phyloP scores from a whole-genome alignment of 2,113 vertebrate species.

The Gadus chalcogrammus region DNA sequence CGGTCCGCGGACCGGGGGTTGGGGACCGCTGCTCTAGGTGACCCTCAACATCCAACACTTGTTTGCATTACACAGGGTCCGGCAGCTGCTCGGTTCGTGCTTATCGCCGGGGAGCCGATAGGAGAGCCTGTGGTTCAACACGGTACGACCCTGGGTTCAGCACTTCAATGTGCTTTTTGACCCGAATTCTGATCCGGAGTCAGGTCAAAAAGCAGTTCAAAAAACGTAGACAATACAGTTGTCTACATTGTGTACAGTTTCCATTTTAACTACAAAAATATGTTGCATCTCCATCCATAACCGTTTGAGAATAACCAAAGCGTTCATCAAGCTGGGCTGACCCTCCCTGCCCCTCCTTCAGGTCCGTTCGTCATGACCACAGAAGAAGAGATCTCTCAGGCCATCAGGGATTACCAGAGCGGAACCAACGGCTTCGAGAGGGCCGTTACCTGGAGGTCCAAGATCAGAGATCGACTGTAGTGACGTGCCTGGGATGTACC shows the following conservation, averaged over 20 bases:
- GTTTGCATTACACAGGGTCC: constrained; percentile 53
- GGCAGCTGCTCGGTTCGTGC: constrained; percentile 70
- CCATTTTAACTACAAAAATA: too few relatives aligned
- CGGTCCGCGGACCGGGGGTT: too few relatives aligned
- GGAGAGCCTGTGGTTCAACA: constrained; percentile 70
- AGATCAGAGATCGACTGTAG: constrained; percentile 47
- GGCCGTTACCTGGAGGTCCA: constrained; percentile 74
- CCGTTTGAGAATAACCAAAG: neutral
- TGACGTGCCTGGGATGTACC: too few relatives aligned
- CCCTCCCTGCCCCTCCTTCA: constrained; percentile 45
- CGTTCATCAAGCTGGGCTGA: neutral
- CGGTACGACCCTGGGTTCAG: constrained; percentile 37
- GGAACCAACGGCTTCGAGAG: constrained; percentile 77
- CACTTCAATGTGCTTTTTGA: neutral
- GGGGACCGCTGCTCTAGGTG: too few relatives aligned
- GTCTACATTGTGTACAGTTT: too few relatives aligned
- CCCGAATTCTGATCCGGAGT: neutral
- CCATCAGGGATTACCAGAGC: constrained; percentile 68
- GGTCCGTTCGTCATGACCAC: constrained; percentile 81
- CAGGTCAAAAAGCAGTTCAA: neutral
- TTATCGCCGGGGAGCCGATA: constrained; percentile 76
- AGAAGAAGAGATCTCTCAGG: constrained; percentile 74
- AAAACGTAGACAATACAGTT: neutral
- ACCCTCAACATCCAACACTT: neutral
- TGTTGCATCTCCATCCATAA: too few relatives aligned